Percentiles rank a stretch among this genome's conserved stretches.
phyloP scores from a whole-genome alignment of 2,888 invertebrate species.

The Lordiphosa andalusiaca region DNA sequence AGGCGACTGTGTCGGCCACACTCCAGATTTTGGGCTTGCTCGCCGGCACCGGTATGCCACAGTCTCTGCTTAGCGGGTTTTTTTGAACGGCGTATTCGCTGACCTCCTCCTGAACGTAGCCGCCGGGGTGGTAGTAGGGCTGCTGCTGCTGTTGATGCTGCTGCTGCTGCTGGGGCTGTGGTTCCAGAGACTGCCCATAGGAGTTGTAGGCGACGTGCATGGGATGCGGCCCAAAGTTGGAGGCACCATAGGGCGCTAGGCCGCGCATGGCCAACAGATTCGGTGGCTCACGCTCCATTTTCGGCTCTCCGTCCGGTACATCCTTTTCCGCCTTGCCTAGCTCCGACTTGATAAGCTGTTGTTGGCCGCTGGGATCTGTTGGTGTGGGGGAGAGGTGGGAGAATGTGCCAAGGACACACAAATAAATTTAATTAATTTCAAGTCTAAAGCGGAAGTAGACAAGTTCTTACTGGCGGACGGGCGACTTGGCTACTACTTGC shows the following conservation, averaged over 20 bases:
- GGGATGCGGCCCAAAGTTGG: slow-evolving; percentile 46
- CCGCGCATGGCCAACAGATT: slow-evolving; percentile 66
- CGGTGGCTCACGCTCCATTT: slow-evolving; percentile 87
- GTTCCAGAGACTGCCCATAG: slow-evolving; percentile 81
- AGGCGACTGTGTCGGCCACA: slow-evolving; percentile 94
- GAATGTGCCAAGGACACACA: slow-evolving; percentile 33
- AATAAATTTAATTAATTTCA: slow-evolving; percentile 61
- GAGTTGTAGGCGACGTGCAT: slow-evolving; percentile 59
- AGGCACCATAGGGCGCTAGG: slow-evolving; percentile 52
- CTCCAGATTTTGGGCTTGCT: slow-evolving; percentile 97
- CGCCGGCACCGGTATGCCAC: slow-evolving; percentile 92
- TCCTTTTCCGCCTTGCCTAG: slow-evolving; percentile 84
- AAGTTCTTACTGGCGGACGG: slow-evolving; percentile 58
- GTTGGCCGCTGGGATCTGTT: slow-evolving; percentile 65
- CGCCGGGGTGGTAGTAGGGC: slow-evolving; percentile 57
- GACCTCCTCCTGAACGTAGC: slow-evolving; percentile 79
- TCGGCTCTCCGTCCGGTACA: slow-evolving; percentile 85
- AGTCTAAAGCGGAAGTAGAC: slow-evolving; percentile 63
- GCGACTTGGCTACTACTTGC: slow-evolving; percentile 46
- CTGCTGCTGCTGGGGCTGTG: slow-evolving; percentile 78
- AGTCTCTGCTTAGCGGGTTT: slow-evolving; percentile 85
- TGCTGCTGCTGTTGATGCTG: slow-evolving; percentile 38
- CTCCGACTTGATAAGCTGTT: slow-evolving; percentile 83
- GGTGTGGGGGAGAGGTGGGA: slow-evolving; percentile 36
- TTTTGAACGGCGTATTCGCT: slow-evolving; percentile 81